phyloP scores from a whole-genome alignment of 2,888 invertebrate genomes.

The Dioctria linearis region DNA sequence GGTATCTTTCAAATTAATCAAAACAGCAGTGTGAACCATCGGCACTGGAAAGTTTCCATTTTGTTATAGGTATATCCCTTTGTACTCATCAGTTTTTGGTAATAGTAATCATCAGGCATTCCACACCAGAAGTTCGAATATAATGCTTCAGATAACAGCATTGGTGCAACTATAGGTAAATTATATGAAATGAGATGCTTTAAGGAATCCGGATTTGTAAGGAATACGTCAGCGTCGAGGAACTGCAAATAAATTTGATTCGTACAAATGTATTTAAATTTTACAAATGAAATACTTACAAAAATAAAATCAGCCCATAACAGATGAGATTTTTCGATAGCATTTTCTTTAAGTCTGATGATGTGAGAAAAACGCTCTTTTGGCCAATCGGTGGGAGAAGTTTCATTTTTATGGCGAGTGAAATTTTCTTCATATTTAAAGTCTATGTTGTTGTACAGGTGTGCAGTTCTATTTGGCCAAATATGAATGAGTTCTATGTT shows the following conservation, averaged over 20 bases:
- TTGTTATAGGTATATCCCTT: slow-evolving; percentile 80
- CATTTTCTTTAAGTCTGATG: slow-evolving; percentile 84
- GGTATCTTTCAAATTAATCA: slow-evolving; percentile 80
- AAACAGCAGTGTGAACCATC: slow-evolving; percentile 91
- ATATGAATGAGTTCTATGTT: slow-evolving; percentile 80
- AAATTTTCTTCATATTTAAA: slow-evolving; percentile 66
- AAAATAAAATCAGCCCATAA: slow-evolving; percentile 93
- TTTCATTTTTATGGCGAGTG: slow-evolving; percentile 74
- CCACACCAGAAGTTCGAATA: slow-evolving; percentile 98
- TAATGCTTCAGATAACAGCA: slow-evolving; percentile 87
- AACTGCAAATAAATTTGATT: slow-evolving; percentile 73
- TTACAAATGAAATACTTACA: slow-evolving; percentile 73
- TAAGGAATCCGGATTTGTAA: slow-evolving; percentile 79
- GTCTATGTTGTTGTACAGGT: slow-evolving; percentile 82
- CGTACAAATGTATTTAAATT: slow-evolving; percentile 26
- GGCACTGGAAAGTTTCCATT: slow-evolving; percentile 88
- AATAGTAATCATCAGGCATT: slow-evolving; percentile 89
- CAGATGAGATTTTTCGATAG: slow-evolving; percentile 79
- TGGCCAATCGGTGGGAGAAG: slow-evolving; percentile 82
- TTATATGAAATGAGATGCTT: slow-evolving; percentile 76
- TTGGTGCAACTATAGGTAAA: slow-evolving; percentile 83
- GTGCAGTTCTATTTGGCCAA: slow-evolving; percentile 78
- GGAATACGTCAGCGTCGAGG: slow-evolving; percentile 87
- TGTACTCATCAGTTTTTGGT: slow-evolving; percentile 86
- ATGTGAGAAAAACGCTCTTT: slow-evolving; percentile 82